Evolutionary conservation across 2,113 vertebrate species (phyloP).

Genomic region (Sturnira hondurensis): DNA sequence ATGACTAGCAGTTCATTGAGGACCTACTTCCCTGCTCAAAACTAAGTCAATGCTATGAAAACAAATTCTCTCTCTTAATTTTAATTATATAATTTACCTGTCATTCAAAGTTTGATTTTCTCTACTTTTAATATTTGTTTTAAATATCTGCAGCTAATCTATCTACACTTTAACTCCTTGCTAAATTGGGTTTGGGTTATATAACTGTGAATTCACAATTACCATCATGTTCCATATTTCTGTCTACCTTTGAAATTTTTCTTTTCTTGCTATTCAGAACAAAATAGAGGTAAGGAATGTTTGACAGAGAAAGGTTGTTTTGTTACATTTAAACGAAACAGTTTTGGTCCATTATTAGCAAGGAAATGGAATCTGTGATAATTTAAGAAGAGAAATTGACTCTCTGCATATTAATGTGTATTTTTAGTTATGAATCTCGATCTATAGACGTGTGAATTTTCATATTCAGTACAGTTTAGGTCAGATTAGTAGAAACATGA

Average conservation of each 20-base stretch:
- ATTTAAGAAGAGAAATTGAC: neutral
- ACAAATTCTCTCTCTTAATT: neutral
- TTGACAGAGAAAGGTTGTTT: neutral
- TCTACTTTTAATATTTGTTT: neutral
- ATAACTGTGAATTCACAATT: neutral
- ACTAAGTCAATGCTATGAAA: neutral
- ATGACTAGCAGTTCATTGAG: neutral
- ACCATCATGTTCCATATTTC: neutral
- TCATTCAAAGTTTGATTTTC: neutral
- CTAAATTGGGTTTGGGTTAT: neutral
- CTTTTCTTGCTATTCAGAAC: neutral
- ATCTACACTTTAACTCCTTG: neutral
- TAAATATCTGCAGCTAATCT: neutral
- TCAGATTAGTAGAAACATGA: neutral
- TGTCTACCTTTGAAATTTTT: neutral
- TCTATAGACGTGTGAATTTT: neutral
- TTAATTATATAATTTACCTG: neutral
- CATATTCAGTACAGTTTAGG: neutral
- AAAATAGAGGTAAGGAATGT: neutral
- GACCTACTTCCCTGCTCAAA: neutral
- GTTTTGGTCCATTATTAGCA: neutral
- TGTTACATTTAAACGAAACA: neutral
- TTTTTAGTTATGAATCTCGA: neutral
- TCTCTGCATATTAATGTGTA: neutral
- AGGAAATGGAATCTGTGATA: neutral